Evolutionary conservation across 2,113 vertebrate species (phyloP), one percentile per base, ranked within the genome.

Genomic region (Beaufortia kweichowensis): DNA sequence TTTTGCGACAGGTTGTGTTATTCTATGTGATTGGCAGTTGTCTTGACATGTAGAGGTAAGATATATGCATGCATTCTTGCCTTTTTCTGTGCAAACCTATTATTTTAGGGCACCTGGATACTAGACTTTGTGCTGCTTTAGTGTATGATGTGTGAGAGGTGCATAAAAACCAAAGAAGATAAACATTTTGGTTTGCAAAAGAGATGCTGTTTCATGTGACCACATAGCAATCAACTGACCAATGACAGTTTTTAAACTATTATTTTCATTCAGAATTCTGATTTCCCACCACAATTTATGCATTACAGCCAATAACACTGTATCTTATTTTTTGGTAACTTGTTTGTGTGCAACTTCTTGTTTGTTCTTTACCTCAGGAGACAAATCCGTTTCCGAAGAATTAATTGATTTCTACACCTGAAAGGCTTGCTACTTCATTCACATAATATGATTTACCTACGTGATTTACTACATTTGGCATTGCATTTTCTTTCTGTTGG

Each of bases 291-390:
- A 46, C 85, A 85, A 91, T 81, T 88, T 84, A 85, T 81, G 79
- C 79, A 82, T 89, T 82, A 82, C 83, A 85, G 81, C 66, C 84
- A 85, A 83, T 84, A 84, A 82, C 82, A 79, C 80, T 75, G 74
- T 75, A 79, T 84, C 86, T 90, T 89, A 87, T 90, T 90, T 87
- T 33, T 86, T 74, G 56, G 55, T 89, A 89, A 91, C 89, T 83
- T 85, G 84, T 85, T 91, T 90, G 78, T 85, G 86, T 87, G 87
- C 85, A 89, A 87, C 84, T 86, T 85, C 76, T 41, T 76, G 76
- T 61, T 67, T 80, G 62, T 48, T 7, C 74, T 78, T 76, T 75
- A 79, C 82, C 66, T 74, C 80, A 78, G 6, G 29, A 66, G 61
- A 73, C 72, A 83, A 77, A 84, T 82, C 72, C 39, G 26, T 57